phyloP scores from a whole-genome alignment of 2,797 vertebrate species.

The Megaceryle alcyon region DNA sequence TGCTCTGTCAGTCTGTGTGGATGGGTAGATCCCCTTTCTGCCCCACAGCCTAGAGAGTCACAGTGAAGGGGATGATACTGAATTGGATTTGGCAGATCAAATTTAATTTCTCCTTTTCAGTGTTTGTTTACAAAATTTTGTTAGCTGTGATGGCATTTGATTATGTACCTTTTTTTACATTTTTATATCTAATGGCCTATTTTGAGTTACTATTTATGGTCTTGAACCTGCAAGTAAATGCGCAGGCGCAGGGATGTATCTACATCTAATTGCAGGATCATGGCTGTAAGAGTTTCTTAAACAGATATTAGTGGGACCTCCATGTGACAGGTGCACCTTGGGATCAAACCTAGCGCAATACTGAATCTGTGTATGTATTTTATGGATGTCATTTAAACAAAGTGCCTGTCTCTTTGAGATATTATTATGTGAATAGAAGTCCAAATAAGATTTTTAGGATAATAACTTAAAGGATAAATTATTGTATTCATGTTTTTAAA shows the following conservation, averaged over 20 bases:
- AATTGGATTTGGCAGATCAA: background rate
- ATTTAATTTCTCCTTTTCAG: conserved; percentile 59
- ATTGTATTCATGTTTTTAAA: conserved; percentile 68
- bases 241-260: conserved; percentile 39
- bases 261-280: background rate
- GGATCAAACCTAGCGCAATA: conserved; percentile 7
- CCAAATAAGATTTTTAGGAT: conserved; percentile 72
- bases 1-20: background rate
- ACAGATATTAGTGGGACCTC: conserved; percentile 10
- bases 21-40: background rate
- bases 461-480: conserved; percentile 74
- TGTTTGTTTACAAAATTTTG: conserved; percentile 74
- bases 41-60: background rate
- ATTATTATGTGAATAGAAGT: conserved; percentile 64
- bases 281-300: conserved; percentile 54
- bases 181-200: conserved; percentile 24
- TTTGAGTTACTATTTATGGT: conserved; percentile 40
- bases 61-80: background rate
- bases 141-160: conserved; percentile 51
- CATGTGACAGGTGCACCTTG: conserved; percentile 36
- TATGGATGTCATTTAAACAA: conserved; percentile 42
- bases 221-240: conserved; percentile 27
- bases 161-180: background rate
- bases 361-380: conserved; percentile 45
- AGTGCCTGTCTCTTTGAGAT: conserved; percentile 57